Conservation (phyloP, 2,888 invertebrate genomes). For the Xanthorhoe spadicearia region DNA sequence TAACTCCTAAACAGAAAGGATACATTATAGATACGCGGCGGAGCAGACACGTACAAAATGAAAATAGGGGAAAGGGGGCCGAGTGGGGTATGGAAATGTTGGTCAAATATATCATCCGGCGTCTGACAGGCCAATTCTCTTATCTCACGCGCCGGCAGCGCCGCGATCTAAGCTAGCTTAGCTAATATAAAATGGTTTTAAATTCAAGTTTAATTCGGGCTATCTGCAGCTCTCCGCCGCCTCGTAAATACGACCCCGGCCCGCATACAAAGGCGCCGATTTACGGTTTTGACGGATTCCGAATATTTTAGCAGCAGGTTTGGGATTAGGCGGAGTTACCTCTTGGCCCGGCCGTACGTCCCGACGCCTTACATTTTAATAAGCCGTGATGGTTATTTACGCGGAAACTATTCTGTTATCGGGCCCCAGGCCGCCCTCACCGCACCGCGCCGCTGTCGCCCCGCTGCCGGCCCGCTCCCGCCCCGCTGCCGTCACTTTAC, state of each 20-base stretch:
- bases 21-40: constrained; percentile 81
- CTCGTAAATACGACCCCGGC: constrained; percentile 73
- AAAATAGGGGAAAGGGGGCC: constrained; percentile 77
- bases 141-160: constrained; percentile 87
- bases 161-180: constrained; percentile 84
- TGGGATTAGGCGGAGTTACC: constrained; percentile 69
- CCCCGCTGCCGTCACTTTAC: constrained; percentile 73
- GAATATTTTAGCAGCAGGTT: constrained; percentile 74
- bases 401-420: constrained; percentile 37
- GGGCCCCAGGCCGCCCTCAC: constrained; percentile 25
- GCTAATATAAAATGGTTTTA: constrained; percentile 86
- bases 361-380: constrained; percentile 58
- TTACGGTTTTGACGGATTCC: constrained; percentile 81
- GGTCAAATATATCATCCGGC: constrained; percentile 95
- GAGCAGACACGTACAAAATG: constrained; percentile 84
- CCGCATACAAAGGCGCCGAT: constrained; percentile 78
- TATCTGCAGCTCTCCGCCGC: constrained; percentile 76
- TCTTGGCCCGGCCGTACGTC: constrained; percentile 52
- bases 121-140: constrained; percentile 96
- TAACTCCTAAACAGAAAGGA: constrained; percentile 77
- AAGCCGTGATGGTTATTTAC: constrained; percentile 64
- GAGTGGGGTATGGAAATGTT: constrained; percentile 91
- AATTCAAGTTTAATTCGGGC: constrained; percentile 84
- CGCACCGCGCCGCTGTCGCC: not conserved
- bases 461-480: constrained; percentile 43